These are phyloP conservation scores for Drosophila lacertosa DNA, from an alignment of 1,140 invertebrate genomes.

Conservation along the genomic window DNA sequence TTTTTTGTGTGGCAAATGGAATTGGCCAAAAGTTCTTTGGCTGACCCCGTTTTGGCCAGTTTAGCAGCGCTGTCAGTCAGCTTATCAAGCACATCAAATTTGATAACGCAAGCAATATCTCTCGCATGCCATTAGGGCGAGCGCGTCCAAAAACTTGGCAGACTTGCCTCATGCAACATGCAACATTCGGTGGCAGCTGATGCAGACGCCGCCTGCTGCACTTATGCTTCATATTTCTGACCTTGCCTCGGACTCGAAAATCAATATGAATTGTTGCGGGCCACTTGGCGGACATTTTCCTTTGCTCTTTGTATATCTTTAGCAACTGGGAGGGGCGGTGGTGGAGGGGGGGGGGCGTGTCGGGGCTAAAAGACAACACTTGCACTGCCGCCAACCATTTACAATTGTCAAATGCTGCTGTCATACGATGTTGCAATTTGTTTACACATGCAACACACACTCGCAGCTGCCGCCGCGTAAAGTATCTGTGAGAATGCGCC, in stretches of 20 bases:
- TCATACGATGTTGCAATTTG: slow-evolving; percentile 81
- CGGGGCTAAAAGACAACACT: slow-evolving; percentile 55
- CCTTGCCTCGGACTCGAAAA: slow-evolving; percentile 33
- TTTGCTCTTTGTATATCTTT: slow-evolving; percentile 1
- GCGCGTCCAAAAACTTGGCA: slow-evolving; percentile 56
- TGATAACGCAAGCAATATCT: slow-evolving; percentile 72
- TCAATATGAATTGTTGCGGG: slow-evolving; percentile 29
- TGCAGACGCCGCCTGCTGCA: slow-evolving; percentile 38
- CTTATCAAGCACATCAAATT: slow-evolving; percentile 77
- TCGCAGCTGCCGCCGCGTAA: slow-evolving; percentile 22
- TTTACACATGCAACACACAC: slow-evolving; percentile 62
- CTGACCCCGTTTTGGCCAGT: slow-evolving; percentile 68
- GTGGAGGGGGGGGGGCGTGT: not conserved
- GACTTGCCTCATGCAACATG: slow-evolving; percentile 45
- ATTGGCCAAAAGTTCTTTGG: slow-evolving; percentile 42
- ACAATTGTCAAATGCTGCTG: slow-evolving; percentile 78
- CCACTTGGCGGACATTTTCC: slow-evolving; percentile 28
- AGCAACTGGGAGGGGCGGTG: slow-evolving; percentile 3
- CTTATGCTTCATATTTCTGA: slow-evolving; percentile 40
- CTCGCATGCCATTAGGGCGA: slow-evolving; percentile 70
- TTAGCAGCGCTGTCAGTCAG: slow-evolving; percentile 70
- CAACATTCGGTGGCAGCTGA: slow-evolving; percentile 34
- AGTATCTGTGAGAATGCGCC: slow-evolving; percentile 49
- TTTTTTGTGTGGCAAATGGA: slow-evolving; percentile 53
- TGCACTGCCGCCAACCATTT: slow-evolving; percentile 64